Evolutionary conservation across 2,113 vertebrate genomes (phyloP), one percentile per base, ranked within the genome.

Genomic region (Egretta garzetta): DNA sequence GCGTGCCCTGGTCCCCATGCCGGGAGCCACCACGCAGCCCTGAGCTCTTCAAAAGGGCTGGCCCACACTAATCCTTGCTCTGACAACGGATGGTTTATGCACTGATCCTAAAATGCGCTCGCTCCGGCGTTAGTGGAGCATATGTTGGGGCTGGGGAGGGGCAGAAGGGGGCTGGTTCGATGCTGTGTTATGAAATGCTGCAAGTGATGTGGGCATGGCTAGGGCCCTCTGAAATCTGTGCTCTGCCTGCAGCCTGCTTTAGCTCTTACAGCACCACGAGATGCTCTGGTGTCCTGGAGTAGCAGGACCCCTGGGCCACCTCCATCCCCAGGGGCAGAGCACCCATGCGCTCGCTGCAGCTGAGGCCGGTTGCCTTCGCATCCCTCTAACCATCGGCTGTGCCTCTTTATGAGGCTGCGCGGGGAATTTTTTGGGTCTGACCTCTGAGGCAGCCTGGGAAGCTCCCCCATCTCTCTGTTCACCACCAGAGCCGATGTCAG

Each of bases 401-500:
- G 47, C 14, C 62, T 37, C 39, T 64, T 26, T 2, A 3, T 0
- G 17, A 10, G 59, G 9, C 41, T 1, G 0, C 41, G 0, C 1
- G 0, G 45, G 73, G 52, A 32, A 37, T 43, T 77, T 68, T 96
- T 83, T 4, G 59, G 21, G 33, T 55, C 22, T 4, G 47, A 3
- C 55, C 70, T 53, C 12, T 0, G 30, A 35, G 52, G 58, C 62
- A 59, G 71, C 47, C n/a, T 1, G 0, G 47, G n/a, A 21, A 62
- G 86, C 79, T 33, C 66, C 56, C 56, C 62, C 41, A 0, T 27
- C 20, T 21, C 59, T 66, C 47, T 4, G 8, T 12, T 47, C 75
- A 8, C 37, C 30, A 3, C 2, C 16, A 39, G 82, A 64, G 95
- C 90, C 21, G 86, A 50, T 35, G 77, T 37, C 83, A 52, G 91